These are phyloP conservation scores for Eulimnadia texana DNA, from an alignment of 1,140 invertebrate genomes.

Conservation along the genomic window DNA sequence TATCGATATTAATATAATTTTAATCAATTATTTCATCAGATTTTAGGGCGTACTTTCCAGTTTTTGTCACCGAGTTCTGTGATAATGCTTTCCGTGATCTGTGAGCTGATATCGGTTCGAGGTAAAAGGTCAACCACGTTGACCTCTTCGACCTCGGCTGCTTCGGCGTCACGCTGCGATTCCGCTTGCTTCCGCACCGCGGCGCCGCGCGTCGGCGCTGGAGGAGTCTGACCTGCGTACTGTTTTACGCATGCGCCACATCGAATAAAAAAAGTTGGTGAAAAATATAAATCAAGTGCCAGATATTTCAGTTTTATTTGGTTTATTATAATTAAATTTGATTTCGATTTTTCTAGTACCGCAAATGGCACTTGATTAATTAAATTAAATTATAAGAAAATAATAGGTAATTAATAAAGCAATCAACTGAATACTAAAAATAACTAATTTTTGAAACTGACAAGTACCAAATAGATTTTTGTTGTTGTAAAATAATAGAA, in stretches of 20 bases:
- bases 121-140: slow-evolving; percentile 53
- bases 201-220: slow-evolving; percentile 48
- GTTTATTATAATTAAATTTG: too few relatives aligned
- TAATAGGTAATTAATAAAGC: too few relatives aligned
- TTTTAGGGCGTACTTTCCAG: slow-evolving; percentile 58
- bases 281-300: neutral
- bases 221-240: slow-evolving; percentile 49
- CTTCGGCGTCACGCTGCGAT: slow-evolving; percentile 21
- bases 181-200: slow-evolving; percentile 17
- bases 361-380: too few relatives aligned
- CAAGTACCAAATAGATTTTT: too few relatives aligned
- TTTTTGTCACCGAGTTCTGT: slow-evolving; percentile 80
- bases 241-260: slow-evolving; percentile 14
- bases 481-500: too few relatives aligned
- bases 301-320: too few relatives aligned
- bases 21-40: neutral
- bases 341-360: too few relatives aligned
- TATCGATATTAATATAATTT: neutral
- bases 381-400: too few relatives aligned
- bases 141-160: slow-evolving; percentile 21
- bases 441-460: too few relatives aligned
- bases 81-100: slow-evolving; percentile 65
- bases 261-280: neutral
- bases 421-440: too few relatives aligned
- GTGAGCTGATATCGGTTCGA: slow-evolving; percentile 66